Evolutionary conservation across 2,888 invertebrate species (phyloP).

Genomic region (Blastobasis adustella): DNA sequence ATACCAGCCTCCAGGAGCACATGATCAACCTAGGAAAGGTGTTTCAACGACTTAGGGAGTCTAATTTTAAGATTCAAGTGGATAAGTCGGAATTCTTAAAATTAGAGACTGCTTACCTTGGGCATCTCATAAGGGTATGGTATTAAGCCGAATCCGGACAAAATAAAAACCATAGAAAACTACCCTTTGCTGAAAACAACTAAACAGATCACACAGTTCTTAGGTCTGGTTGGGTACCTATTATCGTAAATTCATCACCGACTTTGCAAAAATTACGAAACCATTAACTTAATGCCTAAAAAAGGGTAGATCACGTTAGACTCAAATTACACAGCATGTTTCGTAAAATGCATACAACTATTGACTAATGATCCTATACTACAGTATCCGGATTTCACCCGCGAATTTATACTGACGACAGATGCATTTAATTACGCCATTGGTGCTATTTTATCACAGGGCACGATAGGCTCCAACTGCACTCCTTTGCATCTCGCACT

Average conservation of each 20-base stretch:
- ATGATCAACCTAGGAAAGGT: not conserved
- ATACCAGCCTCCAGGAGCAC: not conserved
- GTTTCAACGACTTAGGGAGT: not conserved
- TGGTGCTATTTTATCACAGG: conserved; percentile 20
- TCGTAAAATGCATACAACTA: no score
- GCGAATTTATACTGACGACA: conserved; percentile 17
- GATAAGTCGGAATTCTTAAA: conserved; percentile 10
- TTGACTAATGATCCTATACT: no score
- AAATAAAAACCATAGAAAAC: conserved; percentile 19
- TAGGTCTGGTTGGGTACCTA: conserved; percentile 25
- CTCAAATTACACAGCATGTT: not conserved
- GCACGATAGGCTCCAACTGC: conserved; percentile 13
- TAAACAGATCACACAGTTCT: conserved; percentile 21
- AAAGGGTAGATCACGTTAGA: conserved; percentile 6
- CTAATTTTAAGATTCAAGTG: conserved; percentile 2
- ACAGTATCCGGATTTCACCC: not conserved
- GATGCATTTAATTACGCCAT: conserved; percentile 24
- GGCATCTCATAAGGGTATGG: conserved; percentile 23
- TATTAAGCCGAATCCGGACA: conserved; percentile 22
- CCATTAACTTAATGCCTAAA: conserved; percentile 11
- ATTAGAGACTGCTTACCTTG: conserved; percentile 11
- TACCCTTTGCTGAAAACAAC: conserved; percentile 21
- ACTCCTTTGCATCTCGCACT: conserved; percentile 1
- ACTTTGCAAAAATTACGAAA: conserved; percentile 19
- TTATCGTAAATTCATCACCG: conserved; percentile 23